These are phyloP conservation scores for Drosophila percnosoma DNA, from an alignment of 2,888 invertebrate species.

Conservation along the genomic window DNA sequence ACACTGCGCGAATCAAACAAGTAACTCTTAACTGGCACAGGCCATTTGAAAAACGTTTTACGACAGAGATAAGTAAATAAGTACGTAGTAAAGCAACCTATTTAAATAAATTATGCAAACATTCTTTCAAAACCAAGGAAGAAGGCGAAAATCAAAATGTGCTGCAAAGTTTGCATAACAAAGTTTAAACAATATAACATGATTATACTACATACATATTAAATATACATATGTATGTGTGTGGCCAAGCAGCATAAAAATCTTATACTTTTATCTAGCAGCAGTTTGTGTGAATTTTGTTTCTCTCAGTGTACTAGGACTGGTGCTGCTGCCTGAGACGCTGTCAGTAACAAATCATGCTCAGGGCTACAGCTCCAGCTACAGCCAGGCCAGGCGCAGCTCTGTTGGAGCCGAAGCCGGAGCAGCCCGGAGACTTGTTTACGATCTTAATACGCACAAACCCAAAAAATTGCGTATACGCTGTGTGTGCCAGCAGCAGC, in stretches of 20 bases:
- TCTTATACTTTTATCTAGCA: no score
- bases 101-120: neutral
- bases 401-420: constrained; percentile 51
- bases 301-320: neutral
- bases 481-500: constrained; percentile 46
- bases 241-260: neutral
- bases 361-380: constrained; percentile 71
- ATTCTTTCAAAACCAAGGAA: neutral
- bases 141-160: neutral
- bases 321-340: constrained; percentile 71
- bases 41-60: neutral
- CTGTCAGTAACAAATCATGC: constrained; percentile 79
- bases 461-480: constrained; percentile 74
- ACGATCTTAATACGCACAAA: constrained; percentile 73
- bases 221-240: neutral
- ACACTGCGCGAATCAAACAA: constrained; percentile 25
- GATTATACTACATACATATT: neutral
- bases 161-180: neutral
- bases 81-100: neutral
- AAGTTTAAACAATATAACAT: neutral
- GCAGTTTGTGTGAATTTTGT: neutral
- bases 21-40: neutral
- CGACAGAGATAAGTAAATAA: neutral
- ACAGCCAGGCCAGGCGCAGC: constrained; percentile 31
- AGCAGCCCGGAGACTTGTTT: constrained; percentile 63